Evolutionary conservation across 2,888 invertebrate species (phyloP), one percentile per base, ranked within the genome.

Genomic region (Brachyptera putata): DNA sequence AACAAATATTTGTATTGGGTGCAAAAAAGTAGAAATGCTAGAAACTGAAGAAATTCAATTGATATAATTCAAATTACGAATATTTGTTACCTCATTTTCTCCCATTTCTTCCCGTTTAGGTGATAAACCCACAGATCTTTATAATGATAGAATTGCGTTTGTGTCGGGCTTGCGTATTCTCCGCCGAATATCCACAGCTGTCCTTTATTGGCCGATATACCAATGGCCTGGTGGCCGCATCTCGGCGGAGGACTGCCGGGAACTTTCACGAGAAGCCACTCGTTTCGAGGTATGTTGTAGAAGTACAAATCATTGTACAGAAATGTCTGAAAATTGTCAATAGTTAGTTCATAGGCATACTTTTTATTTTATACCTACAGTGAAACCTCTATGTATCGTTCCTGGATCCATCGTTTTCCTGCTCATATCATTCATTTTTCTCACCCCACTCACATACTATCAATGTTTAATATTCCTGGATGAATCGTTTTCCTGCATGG

Each of bases 101-200:
- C 89, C 95, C 95, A 96, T 72, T 82, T 84, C 66, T 85, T 86
- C 0, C 82, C 80, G 30, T 81, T 80, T 0, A 95, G 73, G 66
- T 88, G 86, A 71, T 86, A 90, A 58, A 90, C 84, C 95, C 95
- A 96, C 0, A 96, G 77, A 72, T 96, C 95, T 70, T 85, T 86
- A 74, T 93, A 95, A 72, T 96, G 95, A 71, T 94, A 88, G 74
- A 94, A 96, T 75, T 95, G 95, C 16, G 89, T 85, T 71, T 95
- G 93, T 0, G 89, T 85, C 0, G 91, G 90, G 70, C 91, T 94
- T 2, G 92, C 88, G 76, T 88, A 95, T 77, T 96, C 95, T 1
- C 96, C 96, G 5, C 95, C 96, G 77, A 95, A 95, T 49, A 86
- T 73, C 78, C 89, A 89, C 2, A 85, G 68, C 68, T 86, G 84